Conservation (phyloP, 2,888 invertebrate species). For the Aphidius colemani region DNA sequence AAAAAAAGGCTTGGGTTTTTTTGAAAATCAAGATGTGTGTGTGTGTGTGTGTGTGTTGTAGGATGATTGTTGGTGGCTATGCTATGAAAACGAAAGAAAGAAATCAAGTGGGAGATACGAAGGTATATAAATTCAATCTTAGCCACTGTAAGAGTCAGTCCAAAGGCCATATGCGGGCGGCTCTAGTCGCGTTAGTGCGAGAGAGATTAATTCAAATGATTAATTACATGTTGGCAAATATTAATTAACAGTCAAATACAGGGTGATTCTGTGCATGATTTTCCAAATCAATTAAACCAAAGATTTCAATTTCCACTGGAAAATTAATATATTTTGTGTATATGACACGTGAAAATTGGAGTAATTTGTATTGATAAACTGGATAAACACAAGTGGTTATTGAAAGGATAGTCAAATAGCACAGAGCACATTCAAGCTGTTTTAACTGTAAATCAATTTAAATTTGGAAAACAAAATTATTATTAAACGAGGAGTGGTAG, state of each 20-base stretch:
- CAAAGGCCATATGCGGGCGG: constrained; percentile 56
- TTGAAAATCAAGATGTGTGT: no score
- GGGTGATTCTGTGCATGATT: constrained; percentile 50
- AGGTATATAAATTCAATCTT: constrained; percentile 58
- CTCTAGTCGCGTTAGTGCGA: constrained; percentile 58
- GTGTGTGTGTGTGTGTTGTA: constrained; percentile 4
- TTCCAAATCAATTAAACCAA: constrained; percentile 24
- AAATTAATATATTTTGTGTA: constrained; percentile 2
- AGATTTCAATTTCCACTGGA: constrained; percentile 8
- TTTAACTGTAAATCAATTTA: not conserved
- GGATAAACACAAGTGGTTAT: constrained; percentile 2
- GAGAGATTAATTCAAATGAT: constrained; percentile 52
- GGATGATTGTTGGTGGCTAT: not conserved
- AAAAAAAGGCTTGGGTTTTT: no score
- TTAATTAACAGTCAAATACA: constrained; percentile 36
- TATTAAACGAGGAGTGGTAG: constrained; percentile 2
- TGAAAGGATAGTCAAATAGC: constrained; percentile 42
- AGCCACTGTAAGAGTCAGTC: constrained; percentile 52
- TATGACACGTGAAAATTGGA: not conserved
- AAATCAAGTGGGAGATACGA: constrained; percentile 54
- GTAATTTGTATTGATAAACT: constrained; percentile 6
- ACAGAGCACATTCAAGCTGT: constrained; percentile 40
- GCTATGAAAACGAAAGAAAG: constrained; percentile 27
- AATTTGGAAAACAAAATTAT: not conserved
- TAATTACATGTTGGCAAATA: no score